Evolutionary conservation across 37 sponge, comb jelly and placozoan species (phyloP).

Genomic region (Geodia barretti): DNA sequence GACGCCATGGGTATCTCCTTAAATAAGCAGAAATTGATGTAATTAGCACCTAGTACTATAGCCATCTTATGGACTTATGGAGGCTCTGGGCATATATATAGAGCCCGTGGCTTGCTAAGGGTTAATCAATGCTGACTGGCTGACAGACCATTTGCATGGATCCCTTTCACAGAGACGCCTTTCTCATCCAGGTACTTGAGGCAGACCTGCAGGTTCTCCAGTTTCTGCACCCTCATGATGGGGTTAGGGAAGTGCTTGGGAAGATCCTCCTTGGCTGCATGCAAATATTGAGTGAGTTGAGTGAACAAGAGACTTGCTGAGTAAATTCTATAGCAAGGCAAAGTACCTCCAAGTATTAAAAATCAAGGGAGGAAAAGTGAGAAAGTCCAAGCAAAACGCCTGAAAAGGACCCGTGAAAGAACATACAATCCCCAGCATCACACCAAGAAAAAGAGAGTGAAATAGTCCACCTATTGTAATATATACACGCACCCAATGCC

Average conservation of each 20-base stretch:
- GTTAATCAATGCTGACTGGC: neutral
- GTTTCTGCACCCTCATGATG: slow-evolving; percentile 46
- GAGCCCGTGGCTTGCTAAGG: too few species aligned
- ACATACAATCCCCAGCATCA: neutral
- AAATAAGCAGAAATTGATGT: too few species aligned
- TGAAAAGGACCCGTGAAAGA: neutral
- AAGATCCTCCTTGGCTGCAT: slow-evolving; percentile 48
- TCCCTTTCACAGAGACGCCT: slow-evolving; percentile 18
- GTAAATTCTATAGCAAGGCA: neutral
- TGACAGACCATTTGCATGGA: slow-evolving; percentile 67
- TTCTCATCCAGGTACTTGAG: slow-evolving; percentile 37
- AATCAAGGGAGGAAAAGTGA: neutral
- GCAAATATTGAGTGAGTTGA: neutral
- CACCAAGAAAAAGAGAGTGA: neutral
- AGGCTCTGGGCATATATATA: too few species aligned
- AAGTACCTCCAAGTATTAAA: neutral
- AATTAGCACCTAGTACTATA: neutral
- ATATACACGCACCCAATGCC: slow-evolving; percentile 15
- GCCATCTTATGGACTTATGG: too few species aligned
- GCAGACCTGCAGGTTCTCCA: slow-evolving; percentile 59
- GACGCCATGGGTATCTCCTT: too few species aligned
- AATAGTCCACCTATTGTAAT: neutral
- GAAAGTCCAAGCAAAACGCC: too few species aligned
- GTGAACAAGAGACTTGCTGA: neutral
- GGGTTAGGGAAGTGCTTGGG: slow-evolving; percentile 47